phyloP scores from a whole-genome alignment of 53 echinoderm and acorn worm species.

The Mesocentrotus franciscanus region DNA sequence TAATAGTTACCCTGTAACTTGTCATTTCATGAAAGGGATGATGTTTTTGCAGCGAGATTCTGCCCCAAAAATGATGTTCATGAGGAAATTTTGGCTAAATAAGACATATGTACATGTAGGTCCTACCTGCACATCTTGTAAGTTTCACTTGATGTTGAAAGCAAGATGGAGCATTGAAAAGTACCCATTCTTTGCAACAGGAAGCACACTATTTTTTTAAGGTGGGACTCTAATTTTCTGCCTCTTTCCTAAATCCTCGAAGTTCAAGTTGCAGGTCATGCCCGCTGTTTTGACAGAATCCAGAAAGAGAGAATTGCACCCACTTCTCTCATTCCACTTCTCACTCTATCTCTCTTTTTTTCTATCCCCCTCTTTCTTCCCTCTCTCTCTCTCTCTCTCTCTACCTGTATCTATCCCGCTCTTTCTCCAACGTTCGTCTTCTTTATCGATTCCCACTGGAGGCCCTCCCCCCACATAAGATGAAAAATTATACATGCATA shows the following conservation, averaged over 20 bases:
- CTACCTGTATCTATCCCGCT: not conserved
- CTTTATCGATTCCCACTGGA: too few species aligned
- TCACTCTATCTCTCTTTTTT: not conserved
- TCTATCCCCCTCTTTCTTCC: not conserved
- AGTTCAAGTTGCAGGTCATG: constrained; percentile 68
- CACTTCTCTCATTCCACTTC: constrained; percentile 27
- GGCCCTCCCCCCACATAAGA: too few species aligned
- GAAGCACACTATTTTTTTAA: constrained; percentile 38
- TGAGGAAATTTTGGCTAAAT: not conserved
- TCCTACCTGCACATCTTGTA: too few species aligned
- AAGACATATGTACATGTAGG: not conserved
- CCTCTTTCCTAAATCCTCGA: constrained; percentile 68
- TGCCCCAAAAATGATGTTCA: not conserved
- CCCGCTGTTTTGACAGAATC: constrained; percentile 66
- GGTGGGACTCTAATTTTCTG: constrained; percentile 59
- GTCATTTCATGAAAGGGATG: not conserved
- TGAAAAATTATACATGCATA: too few species aligned
- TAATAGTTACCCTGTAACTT: too few species aligned
- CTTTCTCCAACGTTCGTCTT: not conserved
- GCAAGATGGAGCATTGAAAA: not conserved
- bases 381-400: constrained; percentile 26
- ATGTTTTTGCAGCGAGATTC: not conserved
- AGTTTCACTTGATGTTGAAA: not conserved
- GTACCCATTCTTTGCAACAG: constrained; percentile 20
- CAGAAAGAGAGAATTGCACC: constrained; percentile 45